Evolutionary conservation across 2,888 invertebrate species (phyloP).

Genomic region (Hybos culiciformis): DNA sequence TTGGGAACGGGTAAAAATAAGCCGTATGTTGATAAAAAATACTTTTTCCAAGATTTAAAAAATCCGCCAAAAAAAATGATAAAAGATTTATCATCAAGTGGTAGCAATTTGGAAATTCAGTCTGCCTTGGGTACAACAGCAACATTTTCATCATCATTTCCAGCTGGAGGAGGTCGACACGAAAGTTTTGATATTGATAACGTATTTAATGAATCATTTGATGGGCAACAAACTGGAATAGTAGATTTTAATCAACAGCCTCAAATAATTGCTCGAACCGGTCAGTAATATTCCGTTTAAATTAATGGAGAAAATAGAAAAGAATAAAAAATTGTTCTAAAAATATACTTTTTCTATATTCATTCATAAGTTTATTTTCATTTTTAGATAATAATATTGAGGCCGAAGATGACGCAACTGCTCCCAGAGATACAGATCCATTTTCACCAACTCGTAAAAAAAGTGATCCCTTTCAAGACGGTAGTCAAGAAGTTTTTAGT

Average conservation of each 20-base stretch:
- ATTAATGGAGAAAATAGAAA: too few relatives aligned
- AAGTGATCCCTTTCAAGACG: slow-evolving; percentile 54
- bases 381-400: too few relatives aligned
- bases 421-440: slow-evolving; percentile 34
- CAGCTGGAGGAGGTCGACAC: slow-evolving; percentile 1
- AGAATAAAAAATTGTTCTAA: too few relatives aligned
- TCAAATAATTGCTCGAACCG: too few relatives aligned
- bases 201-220: too few relatives aligned
- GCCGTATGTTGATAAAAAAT: slow-evolving; percentile 89
- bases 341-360: too few relatives aligned
- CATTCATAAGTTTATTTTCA: too few relatives aligned
- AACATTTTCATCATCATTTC: slow-evolving; percentile 2
- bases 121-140: slow-evolving; percentile 9
- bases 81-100: slow-evolving; percentile 52
- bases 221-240: too few relatives aligned
- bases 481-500: slow-evolving; percentile 33
- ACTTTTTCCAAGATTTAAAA: slow-evolving; percentile 90
- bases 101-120: slow-evolving; percentile 10
- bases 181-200: too few relatives aligned
- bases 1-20: slow-evolving; percentile 81
- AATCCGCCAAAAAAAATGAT: slow-evolving; percentile 87
- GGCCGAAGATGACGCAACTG: slow-evolving; percentile 31
- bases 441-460: slow-evolving; percentile 35
- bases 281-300: too few relatives aligned
- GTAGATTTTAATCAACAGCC: too few relatives aligned